Evolutionary conservation across 2,888 invertebrate species (phyloP).

Genomic region (Phengaris arion): DNA sequence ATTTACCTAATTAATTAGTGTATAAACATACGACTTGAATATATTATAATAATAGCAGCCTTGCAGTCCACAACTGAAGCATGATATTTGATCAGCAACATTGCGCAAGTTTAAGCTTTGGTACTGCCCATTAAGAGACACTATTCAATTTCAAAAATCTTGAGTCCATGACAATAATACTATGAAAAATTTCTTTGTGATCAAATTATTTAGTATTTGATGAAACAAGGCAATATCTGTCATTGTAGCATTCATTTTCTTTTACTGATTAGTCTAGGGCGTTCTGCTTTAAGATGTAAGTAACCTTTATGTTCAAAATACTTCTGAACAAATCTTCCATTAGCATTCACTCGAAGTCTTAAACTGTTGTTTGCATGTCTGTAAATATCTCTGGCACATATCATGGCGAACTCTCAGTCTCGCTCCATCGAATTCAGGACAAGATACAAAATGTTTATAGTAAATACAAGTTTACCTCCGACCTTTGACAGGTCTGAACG

Average conservation of each 20-base stretch:
- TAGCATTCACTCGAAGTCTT: background rate
- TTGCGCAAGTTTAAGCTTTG: background rate
- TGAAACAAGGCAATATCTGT: background rate
- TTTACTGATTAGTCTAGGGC: background rate
- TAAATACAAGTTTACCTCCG: constrained; percentile 70
- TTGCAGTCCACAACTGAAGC: background rate
- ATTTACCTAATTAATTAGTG: background rate
- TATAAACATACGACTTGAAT: background rate
- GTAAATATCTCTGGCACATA: background rate
- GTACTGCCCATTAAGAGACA: background rate
- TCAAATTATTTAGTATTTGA: background rate
- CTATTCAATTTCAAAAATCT: background rate
- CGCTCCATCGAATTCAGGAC: constrained; percentile 15
- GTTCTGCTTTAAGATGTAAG: background rate
- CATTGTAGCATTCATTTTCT: background rate
- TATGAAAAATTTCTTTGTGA: background rate
- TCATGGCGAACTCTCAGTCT: constrained; percentile 14
- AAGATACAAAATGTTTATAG: constrained; percentile 46
- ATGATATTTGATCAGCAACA: background rate
- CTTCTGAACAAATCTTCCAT: background rate
- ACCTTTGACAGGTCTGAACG: constrained; percentile 70
- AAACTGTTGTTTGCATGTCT: background rate
- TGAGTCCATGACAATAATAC: background rate
- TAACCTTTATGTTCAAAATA: background rate
- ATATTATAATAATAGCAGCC: background rate